Conservation (phyloP, 2,113 vertebrate species). For the Semnornis frantzii region DNA sequence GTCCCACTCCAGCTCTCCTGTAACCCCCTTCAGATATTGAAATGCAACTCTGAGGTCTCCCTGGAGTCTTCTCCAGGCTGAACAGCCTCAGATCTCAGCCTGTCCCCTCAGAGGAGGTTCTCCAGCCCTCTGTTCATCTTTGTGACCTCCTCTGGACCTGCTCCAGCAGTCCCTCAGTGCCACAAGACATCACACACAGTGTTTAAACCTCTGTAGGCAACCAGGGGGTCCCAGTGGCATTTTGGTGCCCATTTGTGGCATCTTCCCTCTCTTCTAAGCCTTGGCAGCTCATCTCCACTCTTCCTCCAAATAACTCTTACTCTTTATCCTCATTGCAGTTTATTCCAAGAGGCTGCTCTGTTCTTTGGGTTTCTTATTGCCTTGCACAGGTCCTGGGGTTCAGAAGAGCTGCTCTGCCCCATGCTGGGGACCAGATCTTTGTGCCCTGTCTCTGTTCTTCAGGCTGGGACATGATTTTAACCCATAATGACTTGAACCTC, state of each 20-base stretch:
- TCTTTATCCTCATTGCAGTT: neutral
- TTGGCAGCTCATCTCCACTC: fast-evolving
- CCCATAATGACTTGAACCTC: neutral
- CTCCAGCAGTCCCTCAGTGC: neutral
- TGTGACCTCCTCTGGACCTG: no score
- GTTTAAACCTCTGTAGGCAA: neutral
- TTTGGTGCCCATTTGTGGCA: neutral
- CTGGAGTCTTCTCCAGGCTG: no score
- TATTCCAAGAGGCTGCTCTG: neutral
- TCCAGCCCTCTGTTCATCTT: no score
- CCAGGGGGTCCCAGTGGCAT: neutral
- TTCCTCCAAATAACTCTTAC: neutral
- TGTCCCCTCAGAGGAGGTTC: no score
- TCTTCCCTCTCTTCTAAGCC: neutral
- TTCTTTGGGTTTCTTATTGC: neutral
- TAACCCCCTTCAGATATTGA: no score
- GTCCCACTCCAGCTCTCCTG: no score
- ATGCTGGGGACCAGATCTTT: neutral
- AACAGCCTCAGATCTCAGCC: no score
- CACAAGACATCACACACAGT: neutral
- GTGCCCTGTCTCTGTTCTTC: neutral
- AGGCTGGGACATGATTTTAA: neutral
- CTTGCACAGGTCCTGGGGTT: neutral
- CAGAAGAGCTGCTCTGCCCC: neutral
- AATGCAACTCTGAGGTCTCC: no score